These are phyloP conservation scores for Chrysochloris asiatica DNA, from an alignment of 2,113 vertebrate genomes.

Conservation along the genomic window DNA sequence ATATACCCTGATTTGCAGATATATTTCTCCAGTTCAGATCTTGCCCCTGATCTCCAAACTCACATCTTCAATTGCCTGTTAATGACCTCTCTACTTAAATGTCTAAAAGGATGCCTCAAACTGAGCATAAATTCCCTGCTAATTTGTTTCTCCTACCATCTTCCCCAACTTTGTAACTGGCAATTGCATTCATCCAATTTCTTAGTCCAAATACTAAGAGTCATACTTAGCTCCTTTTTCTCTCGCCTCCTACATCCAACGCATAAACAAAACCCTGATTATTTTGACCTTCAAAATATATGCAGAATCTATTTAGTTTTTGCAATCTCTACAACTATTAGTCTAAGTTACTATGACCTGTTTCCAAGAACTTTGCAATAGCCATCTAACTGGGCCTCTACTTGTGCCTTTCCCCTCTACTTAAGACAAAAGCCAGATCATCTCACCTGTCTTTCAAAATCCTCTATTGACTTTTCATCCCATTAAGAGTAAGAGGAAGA, in stretches of 20 bases:
- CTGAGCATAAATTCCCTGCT: neutral
- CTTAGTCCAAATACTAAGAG: neutral
- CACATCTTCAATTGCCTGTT: neutral
- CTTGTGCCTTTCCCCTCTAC: neutral
- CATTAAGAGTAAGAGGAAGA: too few relatives aligned
- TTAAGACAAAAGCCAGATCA: conserved; percentile 14
- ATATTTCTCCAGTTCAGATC: neutral
- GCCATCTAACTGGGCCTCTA: neutral
- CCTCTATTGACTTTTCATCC: neutral
- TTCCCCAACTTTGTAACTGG: neutral
- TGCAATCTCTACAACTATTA: neutral
- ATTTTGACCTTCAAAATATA: neutral
- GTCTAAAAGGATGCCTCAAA: conserved; percentile 31
- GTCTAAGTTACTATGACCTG: neutral
- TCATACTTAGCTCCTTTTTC: neutral
- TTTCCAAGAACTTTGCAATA: neutral
- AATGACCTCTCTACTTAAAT: neutral
- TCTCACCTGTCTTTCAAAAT: neutral
- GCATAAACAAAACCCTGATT: neutral
- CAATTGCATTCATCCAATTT: neutral
- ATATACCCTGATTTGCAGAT: neutral
- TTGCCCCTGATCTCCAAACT: conserved; percentile 24
- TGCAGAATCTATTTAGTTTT: conserved; percentile 5
- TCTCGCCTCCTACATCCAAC: neutral
- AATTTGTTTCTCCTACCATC: neutral